Percentiles rank a stretch among this genome's conserved stretches.
Conservation (phyloP, 2,888 invertebrate species). For the Folsomia candida region DNA sequence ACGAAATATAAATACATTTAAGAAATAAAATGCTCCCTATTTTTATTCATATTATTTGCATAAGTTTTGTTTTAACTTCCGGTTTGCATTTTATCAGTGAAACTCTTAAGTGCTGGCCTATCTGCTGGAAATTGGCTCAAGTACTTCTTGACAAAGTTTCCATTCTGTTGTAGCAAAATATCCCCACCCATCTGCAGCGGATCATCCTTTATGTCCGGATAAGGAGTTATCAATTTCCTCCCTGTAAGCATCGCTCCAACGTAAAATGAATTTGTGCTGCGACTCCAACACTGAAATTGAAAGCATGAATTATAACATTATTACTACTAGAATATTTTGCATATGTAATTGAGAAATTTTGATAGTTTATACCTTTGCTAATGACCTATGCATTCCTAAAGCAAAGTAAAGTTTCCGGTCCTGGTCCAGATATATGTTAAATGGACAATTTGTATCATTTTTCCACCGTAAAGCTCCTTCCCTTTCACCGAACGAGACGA, state of each 20-base stretch:
- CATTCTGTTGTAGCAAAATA: conserved; percentile 37
- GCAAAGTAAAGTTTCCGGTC: conserved; percentile 41
- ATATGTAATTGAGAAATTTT: not conserved
- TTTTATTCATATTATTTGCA: not conserved
- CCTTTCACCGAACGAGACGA: conserved; percentile 49
- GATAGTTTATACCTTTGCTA: conserved; percentile 32
- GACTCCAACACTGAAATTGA: conserved; percentile 41
- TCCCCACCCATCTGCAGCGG: conserved; percentile 51
- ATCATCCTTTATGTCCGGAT: conserved; percentile 47
- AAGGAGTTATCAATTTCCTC: conserved; percentile 34
- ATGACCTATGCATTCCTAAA: conserved; percentile 46
- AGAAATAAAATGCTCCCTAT: too few species aligned
- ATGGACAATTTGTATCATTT: too few species aligned
- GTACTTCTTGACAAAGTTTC: conserved; percentile 34
- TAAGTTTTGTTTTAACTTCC: not conserved
- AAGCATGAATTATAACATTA: not conserved
- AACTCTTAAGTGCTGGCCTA: conserved; percentile 26
- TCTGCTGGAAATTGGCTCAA: conserved; percentile 43
- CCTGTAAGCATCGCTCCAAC: conserved; percentile 36
- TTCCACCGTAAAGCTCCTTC: conserved; percentile 50
- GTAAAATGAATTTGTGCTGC: conserved; percentile 35
- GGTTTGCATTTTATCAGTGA: not conserved
- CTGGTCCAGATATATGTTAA: conserved; percentile 47
- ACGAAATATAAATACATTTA: too few species aligned
- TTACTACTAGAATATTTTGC: not conserved